These are phyloP conservation scores for Lithophane ornitopus DNA, from an alignment of 2,888 invertebrate species.

Conservation along the genomic window DNA sequence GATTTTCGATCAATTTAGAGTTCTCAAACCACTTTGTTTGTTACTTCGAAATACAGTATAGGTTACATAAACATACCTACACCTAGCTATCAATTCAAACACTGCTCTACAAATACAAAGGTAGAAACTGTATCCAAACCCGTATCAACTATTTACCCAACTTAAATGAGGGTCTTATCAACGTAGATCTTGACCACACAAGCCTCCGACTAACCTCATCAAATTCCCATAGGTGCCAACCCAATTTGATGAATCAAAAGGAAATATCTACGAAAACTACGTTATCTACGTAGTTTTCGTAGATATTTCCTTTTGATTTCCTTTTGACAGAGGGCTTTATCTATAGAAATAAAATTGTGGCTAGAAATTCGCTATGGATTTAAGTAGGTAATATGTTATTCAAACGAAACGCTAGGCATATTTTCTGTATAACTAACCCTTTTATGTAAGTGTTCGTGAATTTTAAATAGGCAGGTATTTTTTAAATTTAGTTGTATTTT, in stretches of 20 bases:
- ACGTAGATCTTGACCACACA: conserved; percentile 66
- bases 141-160: conserved; percentile 66
- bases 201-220: conserved; percentile 62
- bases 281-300: no score
- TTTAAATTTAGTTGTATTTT: background rate
- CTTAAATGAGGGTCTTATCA: conserved; percentile 69
- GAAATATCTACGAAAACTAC: conserved; percentile 40
- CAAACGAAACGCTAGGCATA: background rate
- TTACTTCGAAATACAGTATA: no score
- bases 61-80: no score
- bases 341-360: conserved; percentile 18
- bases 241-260: conserved; percentile 64
- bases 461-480: background rate
- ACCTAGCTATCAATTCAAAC: background rate
- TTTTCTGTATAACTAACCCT: background rate
- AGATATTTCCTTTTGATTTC: no score
- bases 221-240: conserved; percentile 63
- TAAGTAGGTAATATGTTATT: background rate
- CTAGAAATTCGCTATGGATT: background rate
- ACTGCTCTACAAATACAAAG: conserved; percentile 41
- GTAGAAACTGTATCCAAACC: conserved; percentile 44
- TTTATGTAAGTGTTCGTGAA: background rate
- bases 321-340: conserved; percentile 32
- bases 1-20: no score
- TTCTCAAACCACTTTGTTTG: no score